Evolutionary conservation across 1,140 invertebrate genomes (phyloP).

Genomic region (Eumeta japonica): DNA sequence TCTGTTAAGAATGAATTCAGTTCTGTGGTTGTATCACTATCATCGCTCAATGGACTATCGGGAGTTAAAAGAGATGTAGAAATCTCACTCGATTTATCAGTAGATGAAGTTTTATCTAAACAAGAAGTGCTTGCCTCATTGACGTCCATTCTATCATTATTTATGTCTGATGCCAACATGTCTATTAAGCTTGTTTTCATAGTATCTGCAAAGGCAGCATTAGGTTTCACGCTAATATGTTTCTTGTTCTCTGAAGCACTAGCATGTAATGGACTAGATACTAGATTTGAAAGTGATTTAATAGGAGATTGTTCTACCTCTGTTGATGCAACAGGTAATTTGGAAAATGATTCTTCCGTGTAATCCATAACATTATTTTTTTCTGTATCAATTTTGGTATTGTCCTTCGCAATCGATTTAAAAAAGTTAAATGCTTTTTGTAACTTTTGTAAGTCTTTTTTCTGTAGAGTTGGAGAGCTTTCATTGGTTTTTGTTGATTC

Average conservation of each 20-base stretch:
- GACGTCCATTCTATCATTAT: conserved; percentile 28
- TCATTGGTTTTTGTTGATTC: conserved; percentile 23
- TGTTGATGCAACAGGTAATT: conserved; percentile 31
- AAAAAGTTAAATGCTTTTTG: conserved; percentile 58
- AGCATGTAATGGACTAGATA: conserved; percentile 60
- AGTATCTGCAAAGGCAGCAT: conserved; percentile 26
- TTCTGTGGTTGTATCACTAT: conserved; percentile 45
- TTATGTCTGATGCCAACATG: conserved; percentile 38
- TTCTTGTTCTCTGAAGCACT: conserved; percentile 32
- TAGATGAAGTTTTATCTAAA: too few relatives aligned
- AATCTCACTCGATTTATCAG: conserved; percentile 30
- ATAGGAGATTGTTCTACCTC: conserved; percentile 61
- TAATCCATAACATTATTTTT: conserved; percentile 32
- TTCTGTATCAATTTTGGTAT: conserved; percentile 24
- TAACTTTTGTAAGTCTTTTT: conserved; percentile 58
- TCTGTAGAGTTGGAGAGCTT: conserved; percentile 47
- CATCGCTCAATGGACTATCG: conserved; percentile 43
- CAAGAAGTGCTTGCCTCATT: conserved; percentile 7
- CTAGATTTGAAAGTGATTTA: conserved; percentile 63
- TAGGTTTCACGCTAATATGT: too few relatives aligned
- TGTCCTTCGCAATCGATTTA: conserved; percentile 46
- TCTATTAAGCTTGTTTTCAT: conserved; percentile 48
- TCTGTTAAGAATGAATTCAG: conserved; percentile 49
- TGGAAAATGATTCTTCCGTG: conserved; percentile 35
- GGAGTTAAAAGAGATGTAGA: conserved; percentile 34